A percentile compares a stretch with the other conserved stretches of the same genome.
Conservation (phyloP, 2,113 vertebrate species). For the Montifringilla adamsi region DNA sequence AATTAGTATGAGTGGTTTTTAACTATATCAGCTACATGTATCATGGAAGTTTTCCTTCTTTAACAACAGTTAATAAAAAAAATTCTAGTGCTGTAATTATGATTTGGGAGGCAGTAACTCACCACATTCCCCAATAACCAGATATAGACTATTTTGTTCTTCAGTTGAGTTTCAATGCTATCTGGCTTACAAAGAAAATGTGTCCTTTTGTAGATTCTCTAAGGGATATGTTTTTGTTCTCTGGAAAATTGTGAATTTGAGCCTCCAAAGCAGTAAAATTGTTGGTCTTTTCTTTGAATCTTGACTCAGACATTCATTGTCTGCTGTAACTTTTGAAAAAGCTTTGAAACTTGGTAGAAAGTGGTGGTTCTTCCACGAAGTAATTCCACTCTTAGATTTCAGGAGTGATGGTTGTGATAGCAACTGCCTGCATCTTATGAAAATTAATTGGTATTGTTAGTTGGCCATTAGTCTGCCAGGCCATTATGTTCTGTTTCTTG, state of each 20-base stretch:
- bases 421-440: background rate
- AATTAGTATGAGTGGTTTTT: background rate
- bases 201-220: background rate
- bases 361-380: background rate
- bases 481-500: background rate
- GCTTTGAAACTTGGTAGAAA: background rate
- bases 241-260: background rate
- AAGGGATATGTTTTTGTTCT: background rate
- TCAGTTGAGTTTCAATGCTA: background rate
- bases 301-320: background rate
- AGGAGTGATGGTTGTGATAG: background rate
- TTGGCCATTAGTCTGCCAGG: background rate
- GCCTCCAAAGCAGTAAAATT: background rate
- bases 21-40: background rate
- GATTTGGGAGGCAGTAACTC: background rate
- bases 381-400: background rate
- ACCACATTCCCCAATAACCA: background rate
- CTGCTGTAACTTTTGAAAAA: background rate
- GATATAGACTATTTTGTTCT: background rate
- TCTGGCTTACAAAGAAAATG: background rate
- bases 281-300: background rate
- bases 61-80: background rate
- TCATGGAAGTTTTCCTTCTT: background rate
- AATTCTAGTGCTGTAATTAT: background rate
- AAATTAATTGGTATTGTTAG: background rate